These are phyloP conservation scores for Onchidella celtica DNA, from an alignment of 2,888 invertebrate genomes.

Conservation along the genomic window DNA sequence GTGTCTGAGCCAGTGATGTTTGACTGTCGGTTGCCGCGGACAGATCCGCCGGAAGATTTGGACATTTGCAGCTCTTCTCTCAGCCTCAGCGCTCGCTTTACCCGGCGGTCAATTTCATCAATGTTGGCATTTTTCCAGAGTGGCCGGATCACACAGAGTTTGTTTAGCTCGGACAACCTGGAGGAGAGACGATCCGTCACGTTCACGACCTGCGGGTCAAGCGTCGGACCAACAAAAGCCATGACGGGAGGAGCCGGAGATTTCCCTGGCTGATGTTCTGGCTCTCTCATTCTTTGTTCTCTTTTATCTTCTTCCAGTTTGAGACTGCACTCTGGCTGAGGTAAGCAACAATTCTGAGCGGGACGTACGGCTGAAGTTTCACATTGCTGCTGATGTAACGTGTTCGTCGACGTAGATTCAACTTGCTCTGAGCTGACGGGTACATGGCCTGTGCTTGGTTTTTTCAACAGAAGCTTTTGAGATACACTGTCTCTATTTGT, in stretches of 20 bases:
- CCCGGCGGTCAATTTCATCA: slow-evolving; percentile 41
- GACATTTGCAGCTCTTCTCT: slow-evolving; percentile 32
- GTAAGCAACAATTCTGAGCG: too few relatives aligned
- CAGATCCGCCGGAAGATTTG: neutral
- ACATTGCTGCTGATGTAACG: too few relatives aligned
- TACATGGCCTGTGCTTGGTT: too few relatives aligned
- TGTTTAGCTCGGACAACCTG: slow-evolving; percentile 25
- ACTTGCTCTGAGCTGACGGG: too few relatives aligned
- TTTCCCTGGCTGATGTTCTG: neutral
- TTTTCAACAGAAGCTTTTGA: too few relatives aligned
- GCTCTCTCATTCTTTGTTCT: neutral
- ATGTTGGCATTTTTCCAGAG: slow-evolving; percentile 40
- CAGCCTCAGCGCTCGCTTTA: slow-evolving; percentile 31
- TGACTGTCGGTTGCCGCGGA: neutral
- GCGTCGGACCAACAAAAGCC: too few relatives aligned
- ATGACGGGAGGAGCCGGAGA: neutral
- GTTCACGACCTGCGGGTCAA: neutral
- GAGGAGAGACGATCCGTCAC: neutral
- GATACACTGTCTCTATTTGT: too few relatives aligned
- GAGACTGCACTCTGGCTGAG: too few relatives aligned
- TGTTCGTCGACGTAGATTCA: too few relatives aligned
- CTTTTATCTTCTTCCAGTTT: neutral
- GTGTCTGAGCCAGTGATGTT: neutral
- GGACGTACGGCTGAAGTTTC: too few relatives aligned
- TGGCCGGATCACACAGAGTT: slow-evolving; percentile 29